These are phyloP conservation scores for Choloepus hoffmanni DNA, from an alignment of 2,113 vertebrate genomes.

Conservation along the genomic window DNA sequence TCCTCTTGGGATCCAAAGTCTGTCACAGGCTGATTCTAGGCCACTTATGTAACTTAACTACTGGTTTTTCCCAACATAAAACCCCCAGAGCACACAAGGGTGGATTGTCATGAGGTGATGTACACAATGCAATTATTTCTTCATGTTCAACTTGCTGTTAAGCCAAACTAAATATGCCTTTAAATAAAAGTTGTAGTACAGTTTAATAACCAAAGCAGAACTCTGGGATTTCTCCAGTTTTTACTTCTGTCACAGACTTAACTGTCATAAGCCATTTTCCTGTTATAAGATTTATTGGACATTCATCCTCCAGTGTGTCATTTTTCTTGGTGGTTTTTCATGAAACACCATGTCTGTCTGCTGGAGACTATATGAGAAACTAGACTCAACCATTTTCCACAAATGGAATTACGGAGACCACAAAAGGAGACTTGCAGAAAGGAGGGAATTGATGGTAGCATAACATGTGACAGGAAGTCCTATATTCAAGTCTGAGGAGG, in stretches of 20 bases:
- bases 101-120: neutral
- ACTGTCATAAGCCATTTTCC: neutral
- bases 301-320: neutral
- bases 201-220: neutral
- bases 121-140: constrained; percentile 21
- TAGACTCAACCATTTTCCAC: neutral
- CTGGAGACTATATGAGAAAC: neutral
- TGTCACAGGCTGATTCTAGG: neutral
- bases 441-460: neutral
- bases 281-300: neutral
- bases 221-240: neutral
- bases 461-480: neutral
- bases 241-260: neutral
- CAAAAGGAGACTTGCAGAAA: neutral
- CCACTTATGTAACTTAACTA: neutral
- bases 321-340: neutral
- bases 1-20: neutral
- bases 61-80: neutral
- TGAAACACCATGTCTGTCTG: neutral
- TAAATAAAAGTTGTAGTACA: neutral
- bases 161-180: neutral
- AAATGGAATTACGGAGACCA: neutral
- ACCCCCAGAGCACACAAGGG: neutral
- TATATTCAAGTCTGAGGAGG: neutral
- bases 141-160: neutral